Base-by-base conservation (phyloP, 2,113 vertebrate genomes). In the Nettapus auritus region DNA sequence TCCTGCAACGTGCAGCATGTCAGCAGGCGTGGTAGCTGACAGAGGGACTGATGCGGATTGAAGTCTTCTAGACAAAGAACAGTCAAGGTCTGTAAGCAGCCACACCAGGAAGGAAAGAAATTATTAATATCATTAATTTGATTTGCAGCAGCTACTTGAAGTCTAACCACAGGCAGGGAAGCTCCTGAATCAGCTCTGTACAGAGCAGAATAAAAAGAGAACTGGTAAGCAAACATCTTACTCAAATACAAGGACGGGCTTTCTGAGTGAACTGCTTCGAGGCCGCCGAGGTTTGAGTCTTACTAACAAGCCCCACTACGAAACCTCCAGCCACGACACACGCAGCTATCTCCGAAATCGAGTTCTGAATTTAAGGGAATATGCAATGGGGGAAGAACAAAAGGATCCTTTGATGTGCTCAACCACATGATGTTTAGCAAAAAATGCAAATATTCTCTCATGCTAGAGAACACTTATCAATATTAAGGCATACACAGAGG, bases 401-500 rank as follows among this genome's bases (percentile, higher is more conserved):
- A 96, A 92, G 90, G 86, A 82, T 70, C 25, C 91, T 97, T 97
- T 97, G 96, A 97, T 97, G 96, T 85, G 75, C 73, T 86, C 79
- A 52, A 52, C 90, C 95, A 81, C 82, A 29, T 11, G 64, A 62
- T 57, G 96, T 77, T 95, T 52, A 87, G 88, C 95, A 87, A 94
- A 50, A 94, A 95, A 98, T 97, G 96, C 94, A 97, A 97, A 98
- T 97, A 67, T 38, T 96, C 94, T 81, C 88, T 85, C 82, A 38
- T 53, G 91, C 92, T 53, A 36, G 79, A 86, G 94, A 97, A 91
- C 89, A 93, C 95, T 97, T 98, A 97, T 97, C 97, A 96, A 97
- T 98, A 97, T 97, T 98, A 96, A 97, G 96, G 96, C 96, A 70
- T 91, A 96, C 95, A 96, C 3, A 11, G 86, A 88, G 96, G 89